Evolutionary conservation across 2,113 vertebrate species (phyloP).

Genomic region (Ameiurus melas): DNA sequence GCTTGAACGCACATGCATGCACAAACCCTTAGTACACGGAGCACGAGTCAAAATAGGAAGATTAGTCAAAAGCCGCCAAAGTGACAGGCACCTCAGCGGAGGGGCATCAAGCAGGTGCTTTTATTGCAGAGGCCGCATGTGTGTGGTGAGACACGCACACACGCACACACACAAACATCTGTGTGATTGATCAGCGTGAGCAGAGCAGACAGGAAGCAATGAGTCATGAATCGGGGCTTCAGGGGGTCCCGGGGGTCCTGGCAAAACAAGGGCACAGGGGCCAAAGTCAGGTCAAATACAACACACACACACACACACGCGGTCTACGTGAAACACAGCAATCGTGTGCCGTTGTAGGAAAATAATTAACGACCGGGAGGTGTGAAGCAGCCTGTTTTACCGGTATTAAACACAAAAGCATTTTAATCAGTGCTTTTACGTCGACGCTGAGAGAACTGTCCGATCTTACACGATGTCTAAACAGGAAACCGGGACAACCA

Average conservation of each 20-base stretch:
- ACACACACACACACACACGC: slow-evolving; percentile 9
- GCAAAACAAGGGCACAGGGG: slow-evolving; percentile 44
- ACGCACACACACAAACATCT: too few relatives aligned
- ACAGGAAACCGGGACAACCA: background rate
- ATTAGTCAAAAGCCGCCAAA: slow-evolving; percentile 46
- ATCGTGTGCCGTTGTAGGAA: background rate
- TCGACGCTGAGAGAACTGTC: too few relatives aligned
- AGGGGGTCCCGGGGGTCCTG: slow-evolving; percentile 37
- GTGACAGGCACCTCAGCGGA: slow-evolving; percentile 36
- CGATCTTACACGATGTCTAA: background rate
- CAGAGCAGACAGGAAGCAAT: slow-evolving; percentile 50
- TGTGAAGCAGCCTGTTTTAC: background rate
- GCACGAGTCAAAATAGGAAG: slow-evolving; percentile 20
- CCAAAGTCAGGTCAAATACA: slow-evolving; percentile 45
- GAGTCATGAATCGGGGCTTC: slow-evolving; percentile 46
- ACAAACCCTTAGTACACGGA: background rate
- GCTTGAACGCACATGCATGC: slow-evolving; percentile 1
- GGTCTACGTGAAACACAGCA: background rate
- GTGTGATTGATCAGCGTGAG: slow-evolving; percentile 51
- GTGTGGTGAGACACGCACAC: slow-evolving; percentile 46
- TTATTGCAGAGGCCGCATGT: slow-evolving; percentile 42
- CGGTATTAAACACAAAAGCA: background rate
- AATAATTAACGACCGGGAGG: background rate
- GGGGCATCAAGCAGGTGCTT: slow-evolving; percentile 54
- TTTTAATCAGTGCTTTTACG: background rate